Evolutionary conservation across 2,888 invertebrate species (phyloP), one percentile per base, ranked within the genome.

Genomic region (Stenotaenia linearis): DNA sequence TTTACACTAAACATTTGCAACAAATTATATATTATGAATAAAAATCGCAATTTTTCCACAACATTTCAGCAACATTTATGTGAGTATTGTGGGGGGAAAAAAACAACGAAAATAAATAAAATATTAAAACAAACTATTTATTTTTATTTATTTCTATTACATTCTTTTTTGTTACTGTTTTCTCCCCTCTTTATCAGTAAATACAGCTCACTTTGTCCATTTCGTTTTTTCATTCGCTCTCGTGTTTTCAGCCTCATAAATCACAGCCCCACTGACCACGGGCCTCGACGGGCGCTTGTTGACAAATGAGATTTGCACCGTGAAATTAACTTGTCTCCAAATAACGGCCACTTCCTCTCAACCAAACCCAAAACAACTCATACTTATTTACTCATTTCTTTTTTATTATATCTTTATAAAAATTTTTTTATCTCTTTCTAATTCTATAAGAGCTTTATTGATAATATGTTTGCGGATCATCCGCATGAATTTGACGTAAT

Each of bases 281-380:
- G 40, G 18, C 56, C 56, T 56, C 56, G 56, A 56, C 56, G 56
- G 56, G 56, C 56, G 18, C 56, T 56, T 56, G 56, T 56, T 56
- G 56, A 56, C 56, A 56, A 56, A 56, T 56, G 56, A 56, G 56
- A 56, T 56, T 56, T 56, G 56, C 56, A 56, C 56, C 56, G 56
- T 56, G 56, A 56, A 56, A 56, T 56, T 56, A 56, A 56, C 56
- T 56, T 56, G 56, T 56, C 56, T 56, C 56, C 18, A 56, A 56
- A 56, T 23, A 56, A 56, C 56, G 23, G 18, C 56, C 56, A 23
- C 56, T 56, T 56, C 23, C 56, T 56, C 9, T 23, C 6, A 56
- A 12, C 40, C 40, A n/a, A 15, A 40, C 40, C 40, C 40, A n/a
- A 40, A 15, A 12, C 3, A 37, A 37, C 35, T 9, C 5, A 0